These are phyloP conservation scores for Anarrhichthys ocellatus DNA, from an alignment of 2,113 vertebrate genomes.

Conservation along the genomic window DNA sequence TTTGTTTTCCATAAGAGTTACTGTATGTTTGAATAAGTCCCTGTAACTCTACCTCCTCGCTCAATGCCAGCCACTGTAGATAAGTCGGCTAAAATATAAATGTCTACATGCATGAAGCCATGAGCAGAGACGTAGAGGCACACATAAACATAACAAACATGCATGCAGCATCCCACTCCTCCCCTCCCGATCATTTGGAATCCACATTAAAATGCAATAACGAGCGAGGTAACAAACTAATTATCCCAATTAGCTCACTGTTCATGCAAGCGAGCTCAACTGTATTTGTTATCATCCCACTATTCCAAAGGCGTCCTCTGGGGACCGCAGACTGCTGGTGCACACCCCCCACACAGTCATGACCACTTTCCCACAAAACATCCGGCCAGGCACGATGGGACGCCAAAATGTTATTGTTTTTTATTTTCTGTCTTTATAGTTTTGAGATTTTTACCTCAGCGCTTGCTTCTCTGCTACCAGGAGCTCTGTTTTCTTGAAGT, in stretches of 20 bases:
- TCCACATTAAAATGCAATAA: slow-evolving; percentile 77
- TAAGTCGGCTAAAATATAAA: slow-evolving; percentile 23
- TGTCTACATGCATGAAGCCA: background rate
- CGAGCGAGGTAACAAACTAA: slow-evolving; percentile 70
- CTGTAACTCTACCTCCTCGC: background rate
- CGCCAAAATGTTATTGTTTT: slow-evolving; percentile 7
- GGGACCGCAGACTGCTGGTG: slow-evolving; percentile 48
- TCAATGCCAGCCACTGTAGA: background rate
- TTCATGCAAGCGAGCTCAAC: slow-evolving; percentile 60
- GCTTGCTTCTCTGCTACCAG: slow-evolving; percentile 32
- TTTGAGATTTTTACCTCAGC: slow-evolving; percentile 36
- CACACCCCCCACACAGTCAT: slow-evolving; percentile 36
- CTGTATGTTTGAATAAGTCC: background rate
- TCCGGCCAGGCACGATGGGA: slow-evolving; percentile 54
- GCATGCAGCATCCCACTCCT: slow-evolving; percentile 7
- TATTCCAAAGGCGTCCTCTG: slow-evolving; percentile 50
- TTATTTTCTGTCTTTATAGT: slow-evolving; percentile 33
- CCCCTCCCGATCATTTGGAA: slow-evolving; percentile 59
- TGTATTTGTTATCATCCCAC: slow-evolving; percentile 54
- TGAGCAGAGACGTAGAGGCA: background rate
- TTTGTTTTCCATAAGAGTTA: background rate
- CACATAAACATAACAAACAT: slow-evolving; percentile 28
- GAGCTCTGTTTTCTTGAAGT: slow-evolving; percentile 58
- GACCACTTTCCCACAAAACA: slow-evolving; percentile 63
- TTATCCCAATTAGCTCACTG: slow-evolving; percentile 78